phyloP scores from a whole-genome alignment of 2,797 vertebrate species.

The Aphelocoma californica region DNA sequence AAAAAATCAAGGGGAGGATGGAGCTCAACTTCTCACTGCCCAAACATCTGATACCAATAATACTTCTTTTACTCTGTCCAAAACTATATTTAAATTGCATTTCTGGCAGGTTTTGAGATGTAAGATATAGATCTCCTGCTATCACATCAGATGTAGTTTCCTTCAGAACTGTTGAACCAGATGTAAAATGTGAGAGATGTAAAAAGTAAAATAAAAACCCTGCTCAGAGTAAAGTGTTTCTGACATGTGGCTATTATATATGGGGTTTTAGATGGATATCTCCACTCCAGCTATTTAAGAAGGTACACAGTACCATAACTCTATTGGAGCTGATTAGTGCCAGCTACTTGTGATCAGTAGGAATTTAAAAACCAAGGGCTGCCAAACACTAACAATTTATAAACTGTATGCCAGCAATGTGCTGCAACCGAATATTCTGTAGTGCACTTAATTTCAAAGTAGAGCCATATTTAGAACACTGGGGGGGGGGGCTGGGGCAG shows the following conservation, averaged over 20 bases:
- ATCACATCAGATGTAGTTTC: conserved; percentile 68
- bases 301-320: conserved; percentile 36
- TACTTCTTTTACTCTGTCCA: conserved; percentile 16
- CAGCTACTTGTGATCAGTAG: conserved; percentile 54
- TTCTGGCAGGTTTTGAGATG: conserved; percentile 52
- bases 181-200: conserved; percentile 60
- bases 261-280: conserved; percentile 31
- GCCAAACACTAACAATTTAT: conserved; percentile 67
- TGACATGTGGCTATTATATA: conserved; percentile 47
- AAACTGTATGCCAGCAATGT: conserved; percentile 48
- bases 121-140: conserved; percentile 67
- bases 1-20: background rate
- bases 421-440: conserved; percentile 54
- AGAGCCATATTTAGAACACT: conserved; percentile 55
- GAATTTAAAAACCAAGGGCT: conserved; percentile 62
- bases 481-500: background rate
- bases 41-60: conserved; percentile 59
- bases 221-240: conserved; percentile 32
- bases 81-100: conserved; percentile 53
- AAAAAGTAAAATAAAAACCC: conserved; percentile 56
- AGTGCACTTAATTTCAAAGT: conserved; percentile 57
- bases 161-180: conserved; percentile 64
- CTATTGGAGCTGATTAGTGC: conserved; percentile 52
- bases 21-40: conserved; percentile 40
- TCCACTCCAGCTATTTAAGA: conserved; percentile 23